Base-by-base conservation (phyloP, 2,113 vertebrate species). In the Terrapene triunguis region DNA sequence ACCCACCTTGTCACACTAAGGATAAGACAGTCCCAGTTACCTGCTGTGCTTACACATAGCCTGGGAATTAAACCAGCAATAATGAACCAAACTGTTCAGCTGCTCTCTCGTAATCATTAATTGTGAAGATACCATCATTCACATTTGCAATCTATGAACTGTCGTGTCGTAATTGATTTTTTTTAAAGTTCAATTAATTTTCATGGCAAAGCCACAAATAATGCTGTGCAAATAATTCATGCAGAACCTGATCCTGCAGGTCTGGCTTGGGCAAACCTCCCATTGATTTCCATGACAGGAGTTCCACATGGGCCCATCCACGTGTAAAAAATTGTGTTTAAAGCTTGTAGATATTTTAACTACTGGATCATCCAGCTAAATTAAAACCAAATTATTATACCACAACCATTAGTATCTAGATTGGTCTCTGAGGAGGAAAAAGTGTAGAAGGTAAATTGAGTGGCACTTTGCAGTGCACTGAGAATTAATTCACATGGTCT, bases 71-170 rank as follows among this genome's bases (percentile, higher is more conserved):
- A 96, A 55, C 51, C 87, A 90, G 69, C 65, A 89, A 88, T 72
- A 87, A 95, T 93, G 89, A 96, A 95, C 88, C n/a, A 82, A 90
- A 84, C 92, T 93, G 94, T 94, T 95, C 96, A 95, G 69, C 88
- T 87, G 53, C 90, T 95, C 84, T 94, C 81, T 94, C 88, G 50
- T 88, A 96, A 92, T 94, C 80, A 78, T 97, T 97, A 97, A 93
- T 95, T 92, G 95, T 78, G 94, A 96, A 95, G 93, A 96, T 97
- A 89, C 53, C 76, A 96, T 97, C 94, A 86, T 59, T 97, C 87
- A 80, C 76, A 22, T 95, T 95, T 96, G 76, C 92, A 90, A 94
- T 93, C 84, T 96, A 62, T 79, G 87, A 96, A 88, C 85, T 87
- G 83, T 93, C 83, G 74, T 50, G 24, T 47, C 53, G 50, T 85